Conservation (phyloP, 1,140 invertebrate species). For the Vanessa atalanta region DNA sequence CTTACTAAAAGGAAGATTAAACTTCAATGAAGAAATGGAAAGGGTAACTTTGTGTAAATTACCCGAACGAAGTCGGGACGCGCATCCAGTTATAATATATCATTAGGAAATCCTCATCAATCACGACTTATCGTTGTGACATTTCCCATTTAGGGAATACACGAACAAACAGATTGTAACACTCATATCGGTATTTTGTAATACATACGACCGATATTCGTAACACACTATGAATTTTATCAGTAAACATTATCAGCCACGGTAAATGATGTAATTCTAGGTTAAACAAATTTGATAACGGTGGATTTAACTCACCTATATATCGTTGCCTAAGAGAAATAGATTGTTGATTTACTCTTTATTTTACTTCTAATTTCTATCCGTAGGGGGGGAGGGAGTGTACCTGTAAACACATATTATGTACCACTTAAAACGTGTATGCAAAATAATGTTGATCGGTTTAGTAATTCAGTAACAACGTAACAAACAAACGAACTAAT, state of each 20-base stretch:
- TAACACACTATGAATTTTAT: conserved; percentile 31
- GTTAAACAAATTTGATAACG: conserved; percentile 46
- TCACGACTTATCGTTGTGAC: not conserved
- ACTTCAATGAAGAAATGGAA: no score
- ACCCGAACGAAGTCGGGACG: no score
- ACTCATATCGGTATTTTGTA: conserved; percentile 24
- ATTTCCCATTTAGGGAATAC: conserved; percentile 7
- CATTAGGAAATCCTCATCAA: not conserved
- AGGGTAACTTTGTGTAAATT: no score
- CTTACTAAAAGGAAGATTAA: no score
- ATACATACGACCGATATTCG: conserved; percentile 32
- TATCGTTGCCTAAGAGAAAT: conserved; percentile 18
- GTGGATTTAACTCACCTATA: conserved; percentile 33
- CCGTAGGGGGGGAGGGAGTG: no score
- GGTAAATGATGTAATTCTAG: conserved; percentile 45
- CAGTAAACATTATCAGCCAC: conserved; percentile 30
- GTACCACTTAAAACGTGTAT: no score
- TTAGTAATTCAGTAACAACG: no score
- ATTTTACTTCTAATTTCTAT: no score
- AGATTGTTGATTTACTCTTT: conserved; percentile 6
- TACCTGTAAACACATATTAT: no score
- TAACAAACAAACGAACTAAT: no score
- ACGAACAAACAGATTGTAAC: conserved; percentile 7
- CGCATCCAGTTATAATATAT: no score
- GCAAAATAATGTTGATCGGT: no score